Evolutionary conservation across 1,140 invertebrate species (phyloP).

Genomic region (Schlechtendalia chinensis): DNA sequence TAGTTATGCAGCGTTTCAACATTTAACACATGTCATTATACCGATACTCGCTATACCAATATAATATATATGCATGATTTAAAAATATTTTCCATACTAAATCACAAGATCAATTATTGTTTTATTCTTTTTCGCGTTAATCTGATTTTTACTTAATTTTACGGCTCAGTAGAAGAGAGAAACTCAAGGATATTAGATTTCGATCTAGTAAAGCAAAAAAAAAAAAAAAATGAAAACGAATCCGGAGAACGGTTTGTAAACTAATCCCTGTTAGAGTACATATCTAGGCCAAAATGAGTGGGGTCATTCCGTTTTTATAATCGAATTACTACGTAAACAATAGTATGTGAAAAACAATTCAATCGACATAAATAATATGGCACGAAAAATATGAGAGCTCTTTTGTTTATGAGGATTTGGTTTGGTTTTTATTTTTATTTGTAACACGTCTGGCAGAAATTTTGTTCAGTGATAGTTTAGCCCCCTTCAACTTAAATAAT

Average conservation of each 20-base stretch:
- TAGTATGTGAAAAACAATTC: constrained; percentile 42
- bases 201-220: constrained; percentile 6
- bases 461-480: constrained; percentile 28
- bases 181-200: constrained; percentile 22
- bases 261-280: constrained; percentile 26
- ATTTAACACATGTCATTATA: too few relatives aligned
- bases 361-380: constrained; percentile 44
- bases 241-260: constrained; percentile 12
- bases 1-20: too few relatives aligned
- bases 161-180: background rate
- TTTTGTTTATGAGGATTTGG: constrained; percentile 25
- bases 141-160: constrained; percentile 40
- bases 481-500: constrained; percentile 37
- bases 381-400: constrained; percentile 15
- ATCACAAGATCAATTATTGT: too few relatives aligned
- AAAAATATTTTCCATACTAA: too few relatives aligned
- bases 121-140: background rate
- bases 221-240: constrained; percentile 32
- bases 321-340: constrained; percentile 38
- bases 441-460: constrained; percentile 41
- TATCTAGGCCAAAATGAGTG: constrained; percentile 29
- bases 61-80: too few relatives aligned
- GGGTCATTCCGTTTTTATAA: constrained; percentile 34
- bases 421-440: constrained; percentile 40
- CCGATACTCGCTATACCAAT: too few relatives aligned